These are phyloP conservation scores for Tinamus major DNA, from an alignment of 2,797 vertebrate species.

Conservation along the genomic window DNA sequence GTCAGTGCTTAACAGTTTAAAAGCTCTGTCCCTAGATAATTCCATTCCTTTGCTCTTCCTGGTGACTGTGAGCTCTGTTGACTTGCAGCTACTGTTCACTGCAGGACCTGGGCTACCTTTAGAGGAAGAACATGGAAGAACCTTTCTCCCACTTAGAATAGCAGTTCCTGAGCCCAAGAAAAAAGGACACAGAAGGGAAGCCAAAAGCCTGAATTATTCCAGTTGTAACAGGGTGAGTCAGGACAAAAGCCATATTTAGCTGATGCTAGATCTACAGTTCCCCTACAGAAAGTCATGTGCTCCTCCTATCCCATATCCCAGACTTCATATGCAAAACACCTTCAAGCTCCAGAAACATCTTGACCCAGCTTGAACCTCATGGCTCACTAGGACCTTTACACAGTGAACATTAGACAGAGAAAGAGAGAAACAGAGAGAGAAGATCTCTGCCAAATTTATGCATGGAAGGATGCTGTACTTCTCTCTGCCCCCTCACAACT, in stretches of 20 bases:
- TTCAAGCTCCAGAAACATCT: background rate
- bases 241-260: background rate
- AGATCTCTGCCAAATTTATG: background rate
- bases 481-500: background rate
- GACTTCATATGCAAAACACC: background rate
- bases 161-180: background rate
- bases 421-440: background rate
- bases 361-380: background rate
- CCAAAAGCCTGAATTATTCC: background rate
- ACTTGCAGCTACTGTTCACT: conserved; percentile 19
- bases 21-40: background rate
- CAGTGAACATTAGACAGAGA: background rate
- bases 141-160: background rate
- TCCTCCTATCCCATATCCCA: background rate
- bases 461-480: background rate
- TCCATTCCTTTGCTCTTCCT: background rate
- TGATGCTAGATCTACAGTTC: background rate
- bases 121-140: background rate
- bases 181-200: background rate
- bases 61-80: background rate
- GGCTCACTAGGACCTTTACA: background rate
- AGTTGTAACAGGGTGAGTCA: background rate
- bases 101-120: background rate
- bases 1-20: background rate
- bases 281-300: background rate